Evolutionary conservation across 1,140 invertebrate genomes (phyloP).

Genomic region (Drosophila auraria): DNA sequence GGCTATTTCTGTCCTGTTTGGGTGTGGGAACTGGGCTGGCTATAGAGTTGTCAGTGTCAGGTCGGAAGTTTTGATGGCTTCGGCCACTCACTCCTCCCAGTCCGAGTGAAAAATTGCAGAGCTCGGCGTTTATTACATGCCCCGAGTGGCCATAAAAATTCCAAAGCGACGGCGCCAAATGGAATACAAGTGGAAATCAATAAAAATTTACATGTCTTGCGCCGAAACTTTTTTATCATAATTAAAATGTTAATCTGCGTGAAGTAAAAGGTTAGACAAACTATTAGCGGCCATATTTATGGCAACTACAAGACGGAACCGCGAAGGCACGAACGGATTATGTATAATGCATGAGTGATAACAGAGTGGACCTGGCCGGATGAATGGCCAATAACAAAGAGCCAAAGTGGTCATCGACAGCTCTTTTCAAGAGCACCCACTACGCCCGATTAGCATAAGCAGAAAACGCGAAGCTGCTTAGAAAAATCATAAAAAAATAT

Average conservation of each 20-base stretch:
- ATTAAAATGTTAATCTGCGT: slow-evolving; percentile 84
- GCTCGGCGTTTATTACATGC: slow-evolving; percentile 45
- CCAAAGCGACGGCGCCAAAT: slow-evolving; percentile 53
- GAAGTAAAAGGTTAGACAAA: slow-evolving; percentile 84
- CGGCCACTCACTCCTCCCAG: neutral
- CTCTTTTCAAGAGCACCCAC: slow-evolving; percentile 80
- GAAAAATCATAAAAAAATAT: slow-evolving; percentile 62
- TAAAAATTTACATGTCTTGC: slow-evolving; percentile 72
- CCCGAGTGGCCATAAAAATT: slow-evolving; percentile 65
- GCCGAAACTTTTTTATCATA: slow-evolving; percentile 74
- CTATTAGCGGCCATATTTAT: slow-evolving; percentile 79
- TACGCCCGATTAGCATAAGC: slow-evolving; percentile 70
- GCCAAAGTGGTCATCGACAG: slow-evolving; percentile 53
- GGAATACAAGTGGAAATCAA: slow-evolving; percentile 69
- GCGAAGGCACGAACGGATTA: slow-evolving; percentile 33
- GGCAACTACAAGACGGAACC: slow-evolving; percentile 80
- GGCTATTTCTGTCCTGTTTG: slow-evolving; percentile 3
- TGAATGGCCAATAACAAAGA: slow-evolving; percentile 67
- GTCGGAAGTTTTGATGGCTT: slow-evolving; percentile 16
- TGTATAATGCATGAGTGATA: slow-evolving; percentile 79
- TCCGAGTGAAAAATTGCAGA: slow-evolving; percentile 52
- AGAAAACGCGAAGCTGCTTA: slow-evolving; percentile 39
- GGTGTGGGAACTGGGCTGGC: slow-evolving; percentile 2
- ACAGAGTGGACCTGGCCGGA: slow-evolving; percentile 48
- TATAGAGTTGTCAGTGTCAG: slow-evolving; percentile 29